phyloP scores from a whole-genome alignment of 2,888 invertebrate genomes.

The Phasia obesa region DNA sequence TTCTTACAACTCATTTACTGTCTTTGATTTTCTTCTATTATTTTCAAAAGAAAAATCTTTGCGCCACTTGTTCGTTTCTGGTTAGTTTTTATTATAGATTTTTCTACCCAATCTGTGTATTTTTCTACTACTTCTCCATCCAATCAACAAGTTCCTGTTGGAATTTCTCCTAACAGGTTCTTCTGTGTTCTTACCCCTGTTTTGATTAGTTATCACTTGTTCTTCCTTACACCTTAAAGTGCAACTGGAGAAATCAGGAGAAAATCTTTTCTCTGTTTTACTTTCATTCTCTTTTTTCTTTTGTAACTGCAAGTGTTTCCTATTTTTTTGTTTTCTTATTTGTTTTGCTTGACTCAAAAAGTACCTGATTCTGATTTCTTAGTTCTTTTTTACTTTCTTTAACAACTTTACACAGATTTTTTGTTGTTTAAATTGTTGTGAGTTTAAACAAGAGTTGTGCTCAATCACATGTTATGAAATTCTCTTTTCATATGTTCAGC shows the following conservation, averaged over 20 bases:
- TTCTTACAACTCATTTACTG: neutral
- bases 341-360: slow-evolving; percentile 25
- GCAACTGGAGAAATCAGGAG: slow-evolving; percentile 62
- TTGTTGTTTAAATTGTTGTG: slow-evolving; percentile 35
- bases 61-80: slow-evolving; percentile 48
- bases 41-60: neutral
- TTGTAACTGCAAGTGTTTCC: slow-evolving; percentile 28
- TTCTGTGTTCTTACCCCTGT: slow-evolving; percentile 21
- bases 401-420: slow-evolving; percentile 44
- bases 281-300: slow-evolving; percentile 32
- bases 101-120: neutral
- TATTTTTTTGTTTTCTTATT: neutral
- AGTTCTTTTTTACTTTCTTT: slow-evolving; percentile 39
- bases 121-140: neutral
- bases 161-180: slow-evolving; percentile 61
- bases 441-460: slow-evolving; percentile 61
- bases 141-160: slow-evolving; percentile 63
- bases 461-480: slow-evolving; percentile 27
- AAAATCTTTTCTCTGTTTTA: slow-evolving; percentile 27
- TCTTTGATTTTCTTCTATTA: neutral
- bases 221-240: slow-evolving; percentile 12
- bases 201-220: slow-evolving; percentile 38
- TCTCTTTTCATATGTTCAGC: neutral
- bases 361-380: slow-evolving; percentile 63
- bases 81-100: slow-evolving; percentile 36